Conservation (phyloP, 2,113 vertebrate genomes). For the Myodes glareolus region DNA sequence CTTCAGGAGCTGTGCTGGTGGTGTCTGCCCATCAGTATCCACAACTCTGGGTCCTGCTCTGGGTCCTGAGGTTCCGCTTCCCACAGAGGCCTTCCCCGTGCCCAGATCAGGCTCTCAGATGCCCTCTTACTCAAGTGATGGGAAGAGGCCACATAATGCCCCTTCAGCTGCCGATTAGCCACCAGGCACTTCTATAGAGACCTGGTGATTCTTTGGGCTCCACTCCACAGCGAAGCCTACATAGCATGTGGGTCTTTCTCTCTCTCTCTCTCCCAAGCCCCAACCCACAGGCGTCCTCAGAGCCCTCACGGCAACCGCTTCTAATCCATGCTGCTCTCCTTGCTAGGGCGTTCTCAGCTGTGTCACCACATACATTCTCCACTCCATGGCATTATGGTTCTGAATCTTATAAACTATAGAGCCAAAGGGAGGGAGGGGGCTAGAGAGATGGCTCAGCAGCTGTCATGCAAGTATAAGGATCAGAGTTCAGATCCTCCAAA, state of each 20-base stretch:
- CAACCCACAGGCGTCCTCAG: not conserved
- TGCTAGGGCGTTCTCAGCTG: not conserved
- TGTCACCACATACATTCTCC: fast-evolving
- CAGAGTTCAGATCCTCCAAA: not conserved
- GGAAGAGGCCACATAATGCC: not conserved
- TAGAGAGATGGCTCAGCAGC: not conserved
- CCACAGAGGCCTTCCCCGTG: not conserved
- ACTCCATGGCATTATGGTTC: not conserved
- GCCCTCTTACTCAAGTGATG: no score
- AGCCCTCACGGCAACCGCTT: not conserved
- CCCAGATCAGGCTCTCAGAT: not conserved
- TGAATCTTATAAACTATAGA: not conserved
- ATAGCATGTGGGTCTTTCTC: no score
- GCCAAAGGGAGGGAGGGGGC: no score
- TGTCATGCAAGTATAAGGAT: not conserved
- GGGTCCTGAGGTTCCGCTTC: not conserved
- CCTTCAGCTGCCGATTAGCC: not conserved
- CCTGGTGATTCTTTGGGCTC: not conserved
- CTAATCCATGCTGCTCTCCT: no score
- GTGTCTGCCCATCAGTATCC: not conserved
- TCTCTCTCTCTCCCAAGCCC: no score
- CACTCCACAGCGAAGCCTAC: not conserved
- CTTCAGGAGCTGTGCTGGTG: not conserved
- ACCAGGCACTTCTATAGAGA: not conserved
- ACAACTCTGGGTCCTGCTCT: not conserved